phyloP scores from a whole-genome alignment of 2,113 vertebrate genomes.

The Cinclus cinclus region DNA sequence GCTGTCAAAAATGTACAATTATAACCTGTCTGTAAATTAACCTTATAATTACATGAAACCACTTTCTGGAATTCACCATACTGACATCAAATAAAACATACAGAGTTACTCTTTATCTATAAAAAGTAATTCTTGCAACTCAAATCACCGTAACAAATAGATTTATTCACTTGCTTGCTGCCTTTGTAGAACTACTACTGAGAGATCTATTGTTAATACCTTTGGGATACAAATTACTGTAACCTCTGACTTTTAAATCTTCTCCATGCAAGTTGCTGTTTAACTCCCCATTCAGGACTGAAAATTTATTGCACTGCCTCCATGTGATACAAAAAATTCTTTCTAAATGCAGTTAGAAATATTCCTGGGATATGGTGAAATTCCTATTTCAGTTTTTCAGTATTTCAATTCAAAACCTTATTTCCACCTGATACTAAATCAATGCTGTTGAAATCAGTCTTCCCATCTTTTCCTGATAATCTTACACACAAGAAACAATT shows the following conservation, averaged over 20 bases:
- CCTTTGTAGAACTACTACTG: neutral
- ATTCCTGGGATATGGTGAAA: neutral
- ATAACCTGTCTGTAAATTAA: neutral
- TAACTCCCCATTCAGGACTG: neutral
- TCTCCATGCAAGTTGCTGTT: neutral
- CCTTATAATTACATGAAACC: neutral
- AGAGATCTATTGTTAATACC: neutral
- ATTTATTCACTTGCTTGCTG: neutral
- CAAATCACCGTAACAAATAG: neutral
- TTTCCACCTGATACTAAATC: neutral
- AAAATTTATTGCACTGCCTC: neutral
- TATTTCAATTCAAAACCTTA: neutral
- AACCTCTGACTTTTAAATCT: neutral
- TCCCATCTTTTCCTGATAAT: neutral
- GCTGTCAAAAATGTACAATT: neutral
- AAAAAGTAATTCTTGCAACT: neutral
- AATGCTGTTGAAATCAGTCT: neutral
- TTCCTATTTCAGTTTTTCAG: neutral
- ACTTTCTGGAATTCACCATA: neutral
- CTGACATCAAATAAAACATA: neutral
- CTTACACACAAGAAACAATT: neutral
- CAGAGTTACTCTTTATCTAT: neutral
- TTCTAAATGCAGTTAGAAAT: neutral
- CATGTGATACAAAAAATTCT: neutral
- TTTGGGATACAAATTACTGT: neutral